These are phyloP conservation scores for Callospermophilus lateralis DNA, from an alignment of 2,113 vertebrate species.

Conservation along the genomic window DNA sequence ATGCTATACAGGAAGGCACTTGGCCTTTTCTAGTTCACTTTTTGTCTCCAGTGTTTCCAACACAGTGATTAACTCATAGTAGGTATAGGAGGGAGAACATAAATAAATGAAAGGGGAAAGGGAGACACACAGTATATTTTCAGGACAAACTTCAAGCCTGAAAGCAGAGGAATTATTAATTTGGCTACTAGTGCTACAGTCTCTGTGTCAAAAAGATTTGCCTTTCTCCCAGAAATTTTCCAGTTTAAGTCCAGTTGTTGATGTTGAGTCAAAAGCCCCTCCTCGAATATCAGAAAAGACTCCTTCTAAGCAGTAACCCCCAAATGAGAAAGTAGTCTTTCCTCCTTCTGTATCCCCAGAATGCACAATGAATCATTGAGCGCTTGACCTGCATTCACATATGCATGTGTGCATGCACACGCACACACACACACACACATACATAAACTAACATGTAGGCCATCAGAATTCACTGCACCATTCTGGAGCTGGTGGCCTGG, in stretches of 20 bases:
- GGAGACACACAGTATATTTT: background rate
- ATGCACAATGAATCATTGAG: background rate
- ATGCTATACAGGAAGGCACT: no score
- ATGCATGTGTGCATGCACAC: no score
- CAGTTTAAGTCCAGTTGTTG: background rate
- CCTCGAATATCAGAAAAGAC: rapidly evolving
- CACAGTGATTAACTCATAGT: background rate
- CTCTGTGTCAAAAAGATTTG: background rate
- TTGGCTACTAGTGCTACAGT: background rate
- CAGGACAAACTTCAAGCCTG: background rate
- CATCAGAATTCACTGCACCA: background rate
- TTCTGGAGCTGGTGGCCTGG: background rate
- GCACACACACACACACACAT: no score
- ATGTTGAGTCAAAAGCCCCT: background rate
- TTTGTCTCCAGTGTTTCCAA: background rate
- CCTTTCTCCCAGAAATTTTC: background rate
- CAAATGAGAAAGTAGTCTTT: no score
- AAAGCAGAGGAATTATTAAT: background rate
- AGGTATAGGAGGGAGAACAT: background rate
- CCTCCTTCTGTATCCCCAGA: rapidly evolving
- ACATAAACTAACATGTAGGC: background rate
- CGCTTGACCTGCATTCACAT: background rate
- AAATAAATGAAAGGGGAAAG: no score
- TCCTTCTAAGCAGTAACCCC: background rate
- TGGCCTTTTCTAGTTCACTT: no score